Evolutionary conservation across 2,888 invertebrate species (phyloP), one percentile per base, ranked within the genome.

Genomic region (Drosophila maculinotata): DNA sequence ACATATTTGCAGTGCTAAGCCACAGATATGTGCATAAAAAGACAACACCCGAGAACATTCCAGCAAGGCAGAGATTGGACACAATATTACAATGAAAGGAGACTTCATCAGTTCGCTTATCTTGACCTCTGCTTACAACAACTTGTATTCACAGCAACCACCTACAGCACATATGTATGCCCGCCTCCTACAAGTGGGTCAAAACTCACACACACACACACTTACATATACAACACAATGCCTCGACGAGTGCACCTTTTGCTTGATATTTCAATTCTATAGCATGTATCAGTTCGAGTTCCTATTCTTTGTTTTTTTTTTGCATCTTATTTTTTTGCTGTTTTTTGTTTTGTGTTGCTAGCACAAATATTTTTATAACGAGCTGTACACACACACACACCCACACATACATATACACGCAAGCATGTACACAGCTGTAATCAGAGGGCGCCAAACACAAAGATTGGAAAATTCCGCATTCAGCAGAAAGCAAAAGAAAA

Each of bases 291-390:
- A 57, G 54, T 36, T 54, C 26, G 8, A 42, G 56, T 42, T 54
- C 12, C 38, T 26, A 30, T 45, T 36, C n/a, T 17, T 23, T 35
- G 33, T 48, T 17, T 39, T n/a, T n/a, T n/a, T n/a, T n/a, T n/a
- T 49, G 15, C 28, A 45, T 33, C 33, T 57, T 26, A n/a, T 51
- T 26, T 48, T 45, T 41, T 58, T 64, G 38, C 41, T 54, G 36
- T 47, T 36, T 23, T 35, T 12, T 64, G 41, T 38, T 35, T 48
- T 44, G 44, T 64, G 36, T 38, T 62, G 54, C 36, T 47, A 41
- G 41, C 47, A 48, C 45, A 70, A 74, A 72, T 79, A 76, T 73
- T 80, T 76, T 54, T 58, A 45, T 47, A 71, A 62, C 58, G 38
- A 72, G 51, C 42, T 44, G 8, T 35, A 35, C 25, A 38, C 41